Conservation (phyloP, 2,797 vertebrate genomes). For the Antennarius maculatus region DNA sequence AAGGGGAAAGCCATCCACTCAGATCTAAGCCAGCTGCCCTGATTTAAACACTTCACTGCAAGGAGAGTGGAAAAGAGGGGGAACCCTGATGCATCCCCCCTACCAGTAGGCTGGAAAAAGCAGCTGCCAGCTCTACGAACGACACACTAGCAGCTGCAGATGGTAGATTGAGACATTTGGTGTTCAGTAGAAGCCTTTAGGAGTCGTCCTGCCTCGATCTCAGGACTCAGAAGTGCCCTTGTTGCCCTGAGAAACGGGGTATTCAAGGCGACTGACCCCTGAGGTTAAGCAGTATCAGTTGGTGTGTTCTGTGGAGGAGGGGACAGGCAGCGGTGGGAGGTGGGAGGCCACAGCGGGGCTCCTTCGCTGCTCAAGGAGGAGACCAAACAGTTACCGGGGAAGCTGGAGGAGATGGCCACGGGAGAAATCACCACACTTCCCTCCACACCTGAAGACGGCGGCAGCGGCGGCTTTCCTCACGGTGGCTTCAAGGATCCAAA, state of each 20-base stretch:
- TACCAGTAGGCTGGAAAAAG: slow-evolving; percentile 17
- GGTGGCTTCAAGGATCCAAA: slow-evolving; percentile 95
- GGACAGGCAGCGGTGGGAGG: slow-evolving; percentile 61
- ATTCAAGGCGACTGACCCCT: slow-evolving; percentile 62
- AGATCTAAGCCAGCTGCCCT: slow-evolving; percentile 79
- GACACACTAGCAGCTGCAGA: slow-evolving; percentile 18
- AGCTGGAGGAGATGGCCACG: slow-evolving; percentile 83
- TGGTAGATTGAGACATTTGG: slow-evolving; percentile 13
- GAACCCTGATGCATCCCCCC: slow-evolving; percentile 40
- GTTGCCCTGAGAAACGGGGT: slow-evolving; percentile 45
- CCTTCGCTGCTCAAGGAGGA: slow-evolving; percentile 61
- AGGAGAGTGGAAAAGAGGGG: slow-evolving; percentile 43
- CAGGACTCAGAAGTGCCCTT: slow-evolving; percentile 45
- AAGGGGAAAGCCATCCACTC: slow-evolving; percentile 75
- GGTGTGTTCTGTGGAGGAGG: slow-evolving; percentile 62
- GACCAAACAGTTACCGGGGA: slow-evolving; percentile 51
- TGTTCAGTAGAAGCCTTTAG: slow-evolving; percentile 23
- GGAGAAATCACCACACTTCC: slow-evolving; percentile 92
- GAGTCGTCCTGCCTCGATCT: slow-evolving; percentile 27
- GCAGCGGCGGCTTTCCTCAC: slow-evolving; percentile 84
- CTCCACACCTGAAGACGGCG: slow-evolving; percentile 85
- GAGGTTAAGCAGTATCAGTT: slow-evolving; percentile 67
- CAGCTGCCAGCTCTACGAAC: slow-evolving; percentile 41
- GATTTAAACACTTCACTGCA: slow-evolving; percentile 70
- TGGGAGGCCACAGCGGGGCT: slow-evolving; percentile 71